Evolutionary conservation across 2,113 vertebrate species (phyloP).

Genomic region (Todiramphus saurophagus): DNA sequence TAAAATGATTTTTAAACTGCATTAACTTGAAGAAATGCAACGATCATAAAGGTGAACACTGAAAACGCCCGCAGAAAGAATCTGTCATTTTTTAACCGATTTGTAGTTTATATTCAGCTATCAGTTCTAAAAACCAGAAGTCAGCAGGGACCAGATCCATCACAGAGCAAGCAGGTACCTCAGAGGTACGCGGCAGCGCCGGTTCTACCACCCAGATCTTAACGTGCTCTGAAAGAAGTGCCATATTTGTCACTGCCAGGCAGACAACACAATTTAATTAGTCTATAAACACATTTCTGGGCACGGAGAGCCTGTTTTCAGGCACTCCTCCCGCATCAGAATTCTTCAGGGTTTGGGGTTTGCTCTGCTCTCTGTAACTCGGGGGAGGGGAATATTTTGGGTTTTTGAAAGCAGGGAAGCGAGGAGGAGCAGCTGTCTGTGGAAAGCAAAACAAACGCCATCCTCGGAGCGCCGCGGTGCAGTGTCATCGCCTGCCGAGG

Average conservation of each 20-base stretch:
- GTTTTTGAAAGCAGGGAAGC: background rate
- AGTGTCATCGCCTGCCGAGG: background rate
- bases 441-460: background rate
- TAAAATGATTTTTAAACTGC: slow-evolving; percentile 74
- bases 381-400: background rate
- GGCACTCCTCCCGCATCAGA: background rate
- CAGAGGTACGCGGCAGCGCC: background rate
- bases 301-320: background rate
- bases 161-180: background rate
- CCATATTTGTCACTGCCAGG: background rate
- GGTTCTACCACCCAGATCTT: background rate
- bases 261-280: background rate
- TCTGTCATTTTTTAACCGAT: slow-evolving; percentile 43
- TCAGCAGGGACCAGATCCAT: background rate
- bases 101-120: slow-evolving; percentile 22
- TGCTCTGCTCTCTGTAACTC: background rate
- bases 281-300: background rate
- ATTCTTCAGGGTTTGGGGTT: background rate
- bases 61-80: slow-evolving; percentile 31
- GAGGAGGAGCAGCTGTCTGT: background rate
- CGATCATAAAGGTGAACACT: slow-evolving; percentile 51
- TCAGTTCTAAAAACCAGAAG: slow-evolving; percentile 10
- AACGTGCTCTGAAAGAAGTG: background rate
- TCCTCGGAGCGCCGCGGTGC: background rate
- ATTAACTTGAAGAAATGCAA: slow-evolving; percentile 67